These are phyloP conservation scores for Anser brachyrhynchus DNA, from an alignment of 2,113 vertebrate species.

Conservation along the genomic window DNA sequence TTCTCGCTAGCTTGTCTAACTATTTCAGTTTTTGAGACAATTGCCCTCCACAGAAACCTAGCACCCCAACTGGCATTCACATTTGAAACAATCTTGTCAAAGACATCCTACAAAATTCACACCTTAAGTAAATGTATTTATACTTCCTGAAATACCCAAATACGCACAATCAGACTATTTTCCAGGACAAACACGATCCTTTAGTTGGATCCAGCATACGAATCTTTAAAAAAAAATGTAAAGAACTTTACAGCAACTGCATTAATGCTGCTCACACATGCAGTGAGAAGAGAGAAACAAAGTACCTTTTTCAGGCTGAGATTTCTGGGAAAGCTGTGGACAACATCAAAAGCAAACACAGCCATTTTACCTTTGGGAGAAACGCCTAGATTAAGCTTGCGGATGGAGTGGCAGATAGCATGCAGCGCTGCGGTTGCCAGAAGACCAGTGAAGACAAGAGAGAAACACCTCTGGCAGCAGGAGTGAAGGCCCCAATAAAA, in stretches of 20 bases:
- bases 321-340: constrained; percentile 7
- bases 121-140: background rate
- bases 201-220: background rate
- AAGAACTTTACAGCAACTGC: background rate
- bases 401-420: background rate
- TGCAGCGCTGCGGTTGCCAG: background rate
- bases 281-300: background rate
- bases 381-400: constrained; percentile 25
- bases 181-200: background rate
- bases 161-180: background rate
- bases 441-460: background rate
- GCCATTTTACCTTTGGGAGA: constrained; percentile 7
- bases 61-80: background rate
- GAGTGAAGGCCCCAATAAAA: background rate
- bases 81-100: background rate
- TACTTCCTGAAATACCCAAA: background rate
- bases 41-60: background rate
- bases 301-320: background rate
- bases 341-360: constrained; percentile 28
- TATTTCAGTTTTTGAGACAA: background rate
- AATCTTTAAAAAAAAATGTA: background rate
- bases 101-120: background rate
- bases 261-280: background rate
- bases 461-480: background rate
- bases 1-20: background rate